Base-by-base conservation (phyloP, 35 echinoderm and acorn worm genomes). In the Patiria miniata region DNA sequence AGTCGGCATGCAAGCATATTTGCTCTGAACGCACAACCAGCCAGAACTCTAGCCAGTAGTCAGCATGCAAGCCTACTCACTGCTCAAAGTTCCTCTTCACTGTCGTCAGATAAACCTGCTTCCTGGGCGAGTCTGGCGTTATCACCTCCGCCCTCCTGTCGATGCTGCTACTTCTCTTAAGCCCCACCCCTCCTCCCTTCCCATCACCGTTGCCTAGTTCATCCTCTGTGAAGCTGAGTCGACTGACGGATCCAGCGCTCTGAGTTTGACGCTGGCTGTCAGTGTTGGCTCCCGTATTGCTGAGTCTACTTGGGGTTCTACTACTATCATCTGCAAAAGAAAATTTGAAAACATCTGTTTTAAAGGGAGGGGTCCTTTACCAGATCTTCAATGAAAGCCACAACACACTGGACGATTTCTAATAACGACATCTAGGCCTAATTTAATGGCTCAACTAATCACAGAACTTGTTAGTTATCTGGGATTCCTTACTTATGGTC, bases 61-160 rank as follows among this genome's bases (percentile, higher is more conserved):
- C 42, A 47, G 42, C 42, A 47, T 6, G 12, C 42, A 47, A 47
- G 42, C 42, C n/a, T 26, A 55, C 86, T 80, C 47, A 89, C 87
- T 81, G 79, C 60, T 89, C 87, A 73, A 58, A 89, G 36, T 89
- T 81, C 79, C 87, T 81, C 55, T 80, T 89, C 1, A 89, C 87
- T 10, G 77, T 89, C 15, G 87, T 78, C 29, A 89, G 40, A 40
- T 65, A 56, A 53, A 89, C 79, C 39, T 89, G 87, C 37, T 73
- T 89, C 47, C 51, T 82, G 1, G 80, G 80, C 0, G 80, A 52
- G 15, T 82, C 80, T 51, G 39, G 29, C 51, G 40, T 82, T 23
- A 28, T 52, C 47, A 44, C 30, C 5, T 52, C 23, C 78, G 53
- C 33, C 42, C 42, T 47, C 42, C 42, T 12, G 21, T 69, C 79